A percentile compares a stretch with the other conserved stretches of the same genome.
Conservation (phyloP, 2,797 vertebrate genomes). For the Anolis apletophallus region DNA sequence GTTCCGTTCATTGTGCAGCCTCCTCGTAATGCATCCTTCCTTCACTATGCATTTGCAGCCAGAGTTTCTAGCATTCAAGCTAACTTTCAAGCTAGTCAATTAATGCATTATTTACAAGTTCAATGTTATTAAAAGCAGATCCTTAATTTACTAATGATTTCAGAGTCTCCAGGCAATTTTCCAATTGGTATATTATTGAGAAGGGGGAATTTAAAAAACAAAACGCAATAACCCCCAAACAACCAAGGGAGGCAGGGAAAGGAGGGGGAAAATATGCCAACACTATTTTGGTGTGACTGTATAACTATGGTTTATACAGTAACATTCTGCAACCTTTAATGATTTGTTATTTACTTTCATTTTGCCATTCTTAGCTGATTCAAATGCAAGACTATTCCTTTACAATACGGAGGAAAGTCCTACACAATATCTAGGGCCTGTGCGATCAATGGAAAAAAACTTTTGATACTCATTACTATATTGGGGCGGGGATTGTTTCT, state of each 20-base stretch:
- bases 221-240: slow-evolving; percentile 47
- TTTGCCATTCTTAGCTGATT: slow-evolving; percentile 69
- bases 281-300: slow-evolving; percentile 69
- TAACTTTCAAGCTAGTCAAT: slow-evolving; percentile 91
- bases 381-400: slow-evolving; percentile 66
- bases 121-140: slow-evolving; percentile 97
- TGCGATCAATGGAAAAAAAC: too few relatives aligned
- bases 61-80: slow-evolving; percentile 85
- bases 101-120: slow-evolving; percentile 98
- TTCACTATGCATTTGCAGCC: slow-evolving; percentile 83
- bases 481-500: too few relatives aligned
- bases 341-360: slow-evolving; percentile 56
- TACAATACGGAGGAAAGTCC: slow-evolving; percentile 60
- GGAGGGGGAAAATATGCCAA: slow-evolving; percentile 77
- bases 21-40: slow-evolving; percentile 79
- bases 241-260: background rate
- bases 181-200: slow-evolving; percentile 86
- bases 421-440: slow-evolving; percentile 47
- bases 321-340: slow-evolving; percentile 63
- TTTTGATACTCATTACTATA: too few relatives aligned
- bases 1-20: slow-evolving; percentile 78
- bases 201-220: slow-evolving; percentile 78
- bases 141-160: slow-evolving; percentile 99
- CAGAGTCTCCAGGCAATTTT: slow-evolving; percentile 90
- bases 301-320: slow-evolving; percentile 66